Conservation (phyloP, 2,797 vertebrate genomes). For the Muscicapa striata region DNA sequence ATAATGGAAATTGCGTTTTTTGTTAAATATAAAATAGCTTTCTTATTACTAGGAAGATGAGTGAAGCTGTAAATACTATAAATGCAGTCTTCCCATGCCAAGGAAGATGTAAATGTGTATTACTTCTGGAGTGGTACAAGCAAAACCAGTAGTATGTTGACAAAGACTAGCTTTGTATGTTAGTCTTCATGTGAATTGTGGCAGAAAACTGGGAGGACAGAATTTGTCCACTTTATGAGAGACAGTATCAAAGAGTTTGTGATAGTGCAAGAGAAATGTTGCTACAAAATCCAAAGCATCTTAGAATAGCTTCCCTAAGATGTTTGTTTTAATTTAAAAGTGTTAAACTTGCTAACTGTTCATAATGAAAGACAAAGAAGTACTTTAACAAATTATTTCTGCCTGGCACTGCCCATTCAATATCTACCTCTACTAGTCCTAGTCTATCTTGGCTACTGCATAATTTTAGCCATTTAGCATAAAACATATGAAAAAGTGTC, state of each 20-base stretch:
- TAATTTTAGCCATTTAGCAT: slow-evolving; percentile 78
- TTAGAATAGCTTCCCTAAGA: slow-evolving; percentile 30
- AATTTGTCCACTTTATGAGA: background rate
- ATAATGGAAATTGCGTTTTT: background rate
- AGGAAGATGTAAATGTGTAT: background rate
- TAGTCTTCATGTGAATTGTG: background rate
- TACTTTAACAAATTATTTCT: slow-evolving; percentile 69
- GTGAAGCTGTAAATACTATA: slow-evolving; percentile 26
- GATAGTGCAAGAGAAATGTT: background rate
- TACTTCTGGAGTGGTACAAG: background rate
- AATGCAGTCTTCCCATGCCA: background rate
- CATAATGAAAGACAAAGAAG: background rate
- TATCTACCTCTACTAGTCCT: slow-evolving; percentile 88
- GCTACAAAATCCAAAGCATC: slow-evolving; percentile 24
- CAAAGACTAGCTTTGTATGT: slow-evolving; percentile 11
- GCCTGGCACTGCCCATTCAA: slow-evolving; percentile 84
- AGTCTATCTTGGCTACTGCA: slow-evolving; percentile 84
- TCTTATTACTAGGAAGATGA: background rate
- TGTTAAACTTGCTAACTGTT: slow-evolving; percentile 1
- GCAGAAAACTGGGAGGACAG: background rate
- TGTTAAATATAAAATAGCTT: background rate
- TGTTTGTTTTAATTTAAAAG: background rate
- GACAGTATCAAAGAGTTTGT: background rate
- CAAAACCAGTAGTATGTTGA: background rate
- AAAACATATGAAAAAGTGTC: background rate